Evolutionary conservation across 2,888 invertebrate genomes (phyloP), one percentile per base, ranked within the genome.

Genomic region (Ormyrus pomaceus): DNA sequence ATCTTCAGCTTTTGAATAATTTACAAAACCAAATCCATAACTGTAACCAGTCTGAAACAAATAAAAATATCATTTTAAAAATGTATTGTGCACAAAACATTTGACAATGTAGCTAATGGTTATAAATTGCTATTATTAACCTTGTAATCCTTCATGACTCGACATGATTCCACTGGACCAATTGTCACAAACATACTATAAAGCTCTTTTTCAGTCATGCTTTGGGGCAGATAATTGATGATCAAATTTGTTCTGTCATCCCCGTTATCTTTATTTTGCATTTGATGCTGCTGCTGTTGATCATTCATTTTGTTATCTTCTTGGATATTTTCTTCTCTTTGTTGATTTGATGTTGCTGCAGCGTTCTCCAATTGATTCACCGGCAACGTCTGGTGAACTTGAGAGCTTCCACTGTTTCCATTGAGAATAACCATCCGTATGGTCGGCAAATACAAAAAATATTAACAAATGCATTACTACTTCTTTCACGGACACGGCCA

Each of bases 11-110:
- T 95, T 94, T 74, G 95, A 93, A 91, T 96, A 98, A 91, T 98
- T 98, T 65, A 98, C 97, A 91, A 98, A 98, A 59, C 98, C 98
- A 91, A 98, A 98, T 61, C 98, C 98, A 91, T 96, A 98, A 91
- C 98, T 98, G 92, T 98, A 98, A 69, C 97, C 97, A 91, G 98
- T 97, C 94, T 96, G 10, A 19, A 69, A 45, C 7, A 19, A 61
- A 45, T 61, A 48, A 11, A 79, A 68, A 19, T 56, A 4, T 13
- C 61, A 72, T 64, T 75, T 2, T 45, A 51, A 50, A 59, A 1
- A 48, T 66, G 34, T 53, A 53, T 13, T 11, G 55, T 34, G 34
- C 34, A 34, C 34, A 34, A 34, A 34, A 34, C 34, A 34, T 0
- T 34, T 34, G 2, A 34, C 34, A 34, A 34, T 34, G 4, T 34